Evolutionary conservation across 2,113 vertebrate genomes (phyloP).

Genomic region (Copsychus sechellarum): DNA sequence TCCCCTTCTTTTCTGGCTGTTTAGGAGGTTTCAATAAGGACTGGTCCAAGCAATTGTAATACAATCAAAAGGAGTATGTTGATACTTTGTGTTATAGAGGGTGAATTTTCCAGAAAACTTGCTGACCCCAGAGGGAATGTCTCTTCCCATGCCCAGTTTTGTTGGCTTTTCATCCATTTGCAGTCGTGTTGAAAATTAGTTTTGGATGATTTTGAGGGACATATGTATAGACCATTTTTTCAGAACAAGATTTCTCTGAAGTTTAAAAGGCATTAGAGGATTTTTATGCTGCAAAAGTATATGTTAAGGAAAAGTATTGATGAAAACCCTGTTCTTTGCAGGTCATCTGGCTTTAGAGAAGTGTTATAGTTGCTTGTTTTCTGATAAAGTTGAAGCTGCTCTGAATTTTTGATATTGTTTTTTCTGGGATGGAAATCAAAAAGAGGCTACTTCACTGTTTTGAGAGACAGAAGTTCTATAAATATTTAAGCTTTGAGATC

Average conservation of each 20-base stretch:
- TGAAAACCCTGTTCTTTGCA: not conserved
- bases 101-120: not conserved
- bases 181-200: not conserved
- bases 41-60: not conserved
- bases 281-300: not conserved
- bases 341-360: not conserved
- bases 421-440: not conserved
- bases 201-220: not conserved
- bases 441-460: not conserved
- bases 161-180: not conserved
- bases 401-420: not conserved
- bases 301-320: not conserved
- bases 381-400: not conserved
- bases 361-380: not conserved
- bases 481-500: not conserved
- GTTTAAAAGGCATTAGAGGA: not conserved
- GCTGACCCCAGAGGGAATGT: not conserved
- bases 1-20: not conserved
- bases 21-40: not conserved
- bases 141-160: not conserved
- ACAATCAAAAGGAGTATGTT: not conserved
- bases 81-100: not conserved
- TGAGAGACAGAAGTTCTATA: not conserved
- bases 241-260: not conserved
- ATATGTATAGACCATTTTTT: not conserved